Evolutionary conservation across 2,888 invertebrate genomes (phyloP).

Genomic region (Anodontia alba): DNA sequence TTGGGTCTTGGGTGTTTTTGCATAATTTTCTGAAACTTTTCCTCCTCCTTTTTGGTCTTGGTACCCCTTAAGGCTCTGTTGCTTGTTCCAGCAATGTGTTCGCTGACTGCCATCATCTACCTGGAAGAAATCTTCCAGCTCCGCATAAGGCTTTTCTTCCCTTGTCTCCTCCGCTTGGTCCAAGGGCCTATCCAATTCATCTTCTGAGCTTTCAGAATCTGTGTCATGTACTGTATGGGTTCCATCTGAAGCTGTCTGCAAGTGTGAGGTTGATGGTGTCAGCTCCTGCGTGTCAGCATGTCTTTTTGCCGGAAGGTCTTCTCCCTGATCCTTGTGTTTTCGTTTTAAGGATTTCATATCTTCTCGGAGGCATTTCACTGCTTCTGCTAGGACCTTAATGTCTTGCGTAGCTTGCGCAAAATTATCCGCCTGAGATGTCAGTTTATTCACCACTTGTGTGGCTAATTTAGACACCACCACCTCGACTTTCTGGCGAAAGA

Average conservation of each 20-base stretch:
- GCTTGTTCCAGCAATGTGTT: neutral
- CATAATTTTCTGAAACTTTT: conserved; percentile 14
- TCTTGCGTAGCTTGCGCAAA: neutral
- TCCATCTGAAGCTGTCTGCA: neutral
- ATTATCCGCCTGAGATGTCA: neutral
- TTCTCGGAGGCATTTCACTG: neutral
- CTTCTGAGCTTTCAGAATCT: neutral
- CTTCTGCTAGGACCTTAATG: neutral
- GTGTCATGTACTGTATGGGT: neutral
- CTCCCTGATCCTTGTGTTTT: neutral
- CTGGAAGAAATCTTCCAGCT: neutral
- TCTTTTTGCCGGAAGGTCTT: neutral
- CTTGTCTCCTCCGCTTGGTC: neutral
- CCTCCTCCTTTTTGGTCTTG: neutral
- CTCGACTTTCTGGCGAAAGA: neutral
- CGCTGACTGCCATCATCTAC: neutral
- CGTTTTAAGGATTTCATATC: neutral
- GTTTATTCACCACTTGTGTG: neutral
- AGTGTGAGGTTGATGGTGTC: neutral
- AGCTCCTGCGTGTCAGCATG: neutral
- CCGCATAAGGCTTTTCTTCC: neutral
- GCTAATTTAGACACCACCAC: conserved; percentile 10
- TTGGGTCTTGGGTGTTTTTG: conserved; percentile 24
- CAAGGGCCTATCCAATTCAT: neutral
- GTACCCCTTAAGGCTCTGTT: neutral